Conservation (phyloP, 2,113 vertebrate genomes). For the Leucoraja erinaceus region DNA sequence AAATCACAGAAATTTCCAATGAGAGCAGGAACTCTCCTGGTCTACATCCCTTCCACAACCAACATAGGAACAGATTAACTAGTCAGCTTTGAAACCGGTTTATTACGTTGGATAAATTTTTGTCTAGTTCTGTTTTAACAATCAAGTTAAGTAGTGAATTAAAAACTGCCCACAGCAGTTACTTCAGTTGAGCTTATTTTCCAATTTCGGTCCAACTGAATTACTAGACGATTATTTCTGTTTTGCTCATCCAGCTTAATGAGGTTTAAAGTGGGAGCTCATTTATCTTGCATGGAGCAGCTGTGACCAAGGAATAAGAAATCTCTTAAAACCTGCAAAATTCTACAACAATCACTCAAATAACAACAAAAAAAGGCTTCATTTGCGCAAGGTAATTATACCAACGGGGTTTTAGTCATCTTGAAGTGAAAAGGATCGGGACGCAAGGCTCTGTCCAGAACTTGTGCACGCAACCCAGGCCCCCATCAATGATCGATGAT, state of each 20-base stretch:
- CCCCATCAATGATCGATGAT: too few species aligned
- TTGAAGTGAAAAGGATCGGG: neutral
- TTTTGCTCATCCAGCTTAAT: conserved; percentile 5
- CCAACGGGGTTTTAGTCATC: neutral
- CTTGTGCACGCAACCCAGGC: neutral
- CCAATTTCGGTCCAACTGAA: neutral
- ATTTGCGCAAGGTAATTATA: neutral
- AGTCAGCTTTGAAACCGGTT: neutral
- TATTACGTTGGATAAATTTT: neutral
- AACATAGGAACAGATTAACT: neutral
- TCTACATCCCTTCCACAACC: neutral
- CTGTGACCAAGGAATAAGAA: neutral
- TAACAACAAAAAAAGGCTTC: neutral
- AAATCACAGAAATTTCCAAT: neutral
- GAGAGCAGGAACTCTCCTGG: neutral
- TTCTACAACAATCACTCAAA: neutral
- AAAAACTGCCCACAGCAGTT: neutral
- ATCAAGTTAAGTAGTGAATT: neutral
- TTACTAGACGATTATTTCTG: neutral
- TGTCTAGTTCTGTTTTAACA: neutral
- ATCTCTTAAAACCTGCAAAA: neutral
- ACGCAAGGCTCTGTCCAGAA: neutral
- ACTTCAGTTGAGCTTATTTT: neutral
- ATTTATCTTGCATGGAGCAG: neutral
- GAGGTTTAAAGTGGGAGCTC: neutral